Conservation (phyloP, 2,888 invertebrate genomes). For the Polydrusus pterygomalis region DNA sequence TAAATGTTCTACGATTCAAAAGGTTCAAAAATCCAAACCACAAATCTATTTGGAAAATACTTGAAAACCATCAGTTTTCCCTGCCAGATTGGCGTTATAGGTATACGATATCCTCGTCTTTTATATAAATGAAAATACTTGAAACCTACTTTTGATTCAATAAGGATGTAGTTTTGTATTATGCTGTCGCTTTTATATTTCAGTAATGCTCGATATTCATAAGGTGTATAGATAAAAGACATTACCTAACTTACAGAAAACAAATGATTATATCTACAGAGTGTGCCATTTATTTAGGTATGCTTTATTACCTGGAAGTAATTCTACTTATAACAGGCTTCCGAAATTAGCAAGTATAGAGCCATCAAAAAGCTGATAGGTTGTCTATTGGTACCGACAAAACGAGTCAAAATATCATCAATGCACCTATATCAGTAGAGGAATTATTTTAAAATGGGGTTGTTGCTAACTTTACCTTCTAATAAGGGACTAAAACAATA, state of each 20-base stretch:
- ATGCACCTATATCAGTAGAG: too few species aligned
- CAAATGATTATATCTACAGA: not conserved
- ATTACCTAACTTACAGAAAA: not conserved
- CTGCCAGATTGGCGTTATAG: slow-evolving; percentile 20
- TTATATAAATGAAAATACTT: slow-evolving; percentile 20
- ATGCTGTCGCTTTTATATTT: slow-evolving; percentile 6
- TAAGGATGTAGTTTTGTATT: slow-evolving; percentile 17
- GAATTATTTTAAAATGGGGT: too few species aligned
- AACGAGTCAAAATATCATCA: too few species aligned
- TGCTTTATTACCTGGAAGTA: too few species aligned
- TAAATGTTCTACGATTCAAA: slow-evolving; percentile 15
- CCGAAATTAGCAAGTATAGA: too few species aligned
- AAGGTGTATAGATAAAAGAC: not conserved
- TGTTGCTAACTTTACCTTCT: too few species aligned
- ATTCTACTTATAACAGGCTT: too few species aligned
- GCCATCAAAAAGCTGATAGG: too few species aligned
- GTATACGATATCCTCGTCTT: slow-evolving; percentile 16
- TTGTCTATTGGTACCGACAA: too few species aligned
- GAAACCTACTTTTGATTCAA: slow-evolving; percentile 18
- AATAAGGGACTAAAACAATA: too few species aligned
- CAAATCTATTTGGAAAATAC: slow-evolving; percentile 10
- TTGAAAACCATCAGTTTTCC: slow-evolving; percentile 19
- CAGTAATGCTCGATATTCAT: not conserved
- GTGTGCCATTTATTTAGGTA: too few species aligned
- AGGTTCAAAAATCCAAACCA: slow-evolving; percentile 9